Percentiles rank a stretch among this genome's conserved stretches.
Conservation (phyloP, 2,888 invertebrate genomes). For the Sphecodes monilicornis region DNA sequence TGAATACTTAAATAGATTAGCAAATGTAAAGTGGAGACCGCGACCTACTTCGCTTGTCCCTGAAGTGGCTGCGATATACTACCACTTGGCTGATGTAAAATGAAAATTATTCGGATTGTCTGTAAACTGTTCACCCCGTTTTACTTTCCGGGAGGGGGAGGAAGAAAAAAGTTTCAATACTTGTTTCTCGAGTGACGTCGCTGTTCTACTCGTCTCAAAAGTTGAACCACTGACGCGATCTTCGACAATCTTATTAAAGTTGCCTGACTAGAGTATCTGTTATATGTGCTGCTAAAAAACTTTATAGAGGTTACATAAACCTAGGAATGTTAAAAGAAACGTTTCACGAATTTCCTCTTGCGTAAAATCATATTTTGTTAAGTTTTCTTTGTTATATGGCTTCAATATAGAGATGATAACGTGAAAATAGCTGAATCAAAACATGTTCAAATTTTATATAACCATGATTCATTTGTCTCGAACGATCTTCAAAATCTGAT, state of each 20-base stretch:
- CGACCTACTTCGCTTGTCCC: constrained; percentile 23
- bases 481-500: too few species aligned
- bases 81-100: constrained; percentile 5
- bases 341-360: neutral
- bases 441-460: too few species aligned
- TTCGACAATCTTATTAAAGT: neutral
- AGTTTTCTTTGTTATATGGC: neutral
- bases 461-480: too few species aligned
- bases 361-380: neutral
- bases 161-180: neutral
- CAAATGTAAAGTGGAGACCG: constrained; percentile 3
- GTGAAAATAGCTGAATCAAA: too few species aligned
- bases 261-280: neutral
- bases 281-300: neutral
- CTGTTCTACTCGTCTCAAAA: neutral
- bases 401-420: neutral
- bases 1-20: constrained; percentile 19
- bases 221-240: neutral
- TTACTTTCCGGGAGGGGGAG: neutral
- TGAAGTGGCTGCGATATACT: constrained; percentile 11
- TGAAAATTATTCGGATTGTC: constrained; percentile 11
- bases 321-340: neutral
- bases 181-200: neutral
- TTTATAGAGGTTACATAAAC: neutral
- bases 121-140: neutral